Conservation (phyloP, 2,888 invertebrate species). For the Bombylius discolor region DNA sequence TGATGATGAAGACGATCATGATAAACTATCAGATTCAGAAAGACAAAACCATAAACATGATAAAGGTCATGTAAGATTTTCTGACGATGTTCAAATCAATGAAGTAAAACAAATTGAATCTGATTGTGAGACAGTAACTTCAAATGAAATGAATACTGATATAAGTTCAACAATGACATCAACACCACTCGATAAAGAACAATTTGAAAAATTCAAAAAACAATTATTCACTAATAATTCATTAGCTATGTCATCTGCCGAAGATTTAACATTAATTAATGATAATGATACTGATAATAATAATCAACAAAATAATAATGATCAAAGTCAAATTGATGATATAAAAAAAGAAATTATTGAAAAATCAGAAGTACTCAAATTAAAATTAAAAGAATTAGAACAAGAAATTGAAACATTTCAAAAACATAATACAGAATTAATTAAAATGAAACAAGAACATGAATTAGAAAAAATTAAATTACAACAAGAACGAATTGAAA, state of each 20-base stretch:
- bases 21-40: neutral
- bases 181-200: conserved; percentile 19
- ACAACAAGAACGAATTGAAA: conserved; percentile 45
- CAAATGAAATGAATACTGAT: neutral
- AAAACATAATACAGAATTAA: conserved; percentile 39
- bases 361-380: conserved; percentile 45
- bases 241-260: conserved; percentile 20
- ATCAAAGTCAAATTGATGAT: neutral
- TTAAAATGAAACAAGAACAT: conserved; percentile 45
- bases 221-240: conserved; percentile 27
- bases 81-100: conserved; percentile 9
- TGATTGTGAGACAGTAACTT: neutral
- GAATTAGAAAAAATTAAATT: conserved; percentile 49
- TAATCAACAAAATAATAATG: neutral
- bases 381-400: conserved; percentile 51
- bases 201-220: conserved; percentile 26
- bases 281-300: neutral
- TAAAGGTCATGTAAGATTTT: conserved; percentile 12
- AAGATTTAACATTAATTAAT: neutral
- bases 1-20: neutral
- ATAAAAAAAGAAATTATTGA: conserved; percentile 12
- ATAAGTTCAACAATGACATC: conserved; percentile 7
- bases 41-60: neutral
- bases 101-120: conserved; percentile 2
- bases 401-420: conserved; percentile 46